Evolutionary conservation across 2,888 invertebrate genomes (phyloP).

Genomic region (Schrankia costaestrigalis): DNA sequence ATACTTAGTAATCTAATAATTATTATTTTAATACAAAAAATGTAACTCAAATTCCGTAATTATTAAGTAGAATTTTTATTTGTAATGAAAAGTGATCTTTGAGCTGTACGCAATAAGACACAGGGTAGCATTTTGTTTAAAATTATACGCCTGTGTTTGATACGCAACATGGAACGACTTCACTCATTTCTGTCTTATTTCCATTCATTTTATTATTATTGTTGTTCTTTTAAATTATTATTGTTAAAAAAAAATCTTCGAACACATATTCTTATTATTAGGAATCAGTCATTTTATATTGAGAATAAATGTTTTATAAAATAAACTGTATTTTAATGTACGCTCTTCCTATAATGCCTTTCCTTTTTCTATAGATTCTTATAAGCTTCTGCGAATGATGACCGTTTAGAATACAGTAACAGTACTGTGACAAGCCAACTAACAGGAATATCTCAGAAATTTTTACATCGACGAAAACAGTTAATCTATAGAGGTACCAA

Average conservation of each 20-base stretch:
- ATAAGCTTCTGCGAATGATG: too few relatives aligned
- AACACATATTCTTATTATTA: constrained; percentile 23
- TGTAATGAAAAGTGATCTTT: constrained; percentile 30
- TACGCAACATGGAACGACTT: constrained; percentile 34
- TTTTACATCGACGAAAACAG: too few relatives aligned
- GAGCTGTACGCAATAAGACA: constrained; percentile 42
- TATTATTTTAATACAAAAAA: too few relatives aligned
- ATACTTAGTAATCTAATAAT: too few relatives aligned
- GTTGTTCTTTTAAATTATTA: constrained; percentile 24
- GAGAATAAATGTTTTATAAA: constrained; percentile 32
- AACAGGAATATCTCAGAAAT: too few relatives aligned
- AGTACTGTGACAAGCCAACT: too few relatives aligned
- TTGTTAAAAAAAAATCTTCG: constrained; percentile 15
- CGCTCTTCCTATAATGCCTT: neutral
- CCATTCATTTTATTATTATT: too few relatives aligned
- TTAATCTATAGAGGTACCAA: too few relatives aligned
- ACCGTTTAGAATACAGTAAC: too few relatives aligned
- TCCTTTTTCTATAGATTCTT: too few relatives aligned
- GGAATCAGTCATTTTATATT: constrained; percentile 37
- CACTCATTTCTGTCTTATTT: constrained; percentile 18
- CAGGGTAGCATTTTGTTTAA: constrained; percentile 63
- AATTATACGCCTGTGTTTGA: constrained; percentile 65
- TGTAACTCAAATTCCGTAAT: too few relatives aligned
- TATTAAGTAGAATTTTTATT: constrained; percentile 26
- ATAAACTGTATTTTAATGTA: constrained; percentile 10